Base-by-base conservation (phyloP, 2,888 invertebrate genomes). In the Leistus spinibarbis region DNA sequence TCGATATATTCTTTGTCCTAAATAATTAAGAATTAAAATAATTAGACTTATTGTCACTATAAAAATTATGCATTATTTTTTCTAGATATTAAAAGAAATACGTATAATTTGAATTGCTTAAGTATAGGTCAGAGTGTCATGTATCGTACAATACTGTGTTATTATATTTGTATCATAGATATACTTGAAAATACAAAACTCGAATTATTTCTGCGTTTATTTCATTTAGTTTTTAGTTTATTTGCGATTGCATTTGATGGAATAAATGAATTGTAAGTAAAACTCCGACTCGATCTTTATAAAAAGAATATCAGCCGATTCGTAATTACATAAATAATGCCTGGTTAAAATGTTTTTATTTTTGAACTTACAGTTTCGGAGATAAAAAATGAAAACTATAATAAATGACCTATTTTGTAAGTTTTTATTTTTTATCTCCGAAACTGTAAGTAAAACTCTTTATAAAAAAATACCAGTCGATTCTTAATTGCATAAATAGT, bases 151-250 rank as follows among this genome's bases (percentile, higher is more conserved):
- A 64, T 23, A 64, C 23, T 23, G 20, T 27, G 20, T 20, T 64
- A 27, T 64, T 23, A 64, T 20, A 64, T 20, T 22, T 64, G 20
- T 23, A 23, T 23, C 16, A 23, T 64, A 64, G 17, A 19, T 57
- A 57, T 23, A 64, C 23, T 24, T 64, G 64, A 64, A 64, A 64
- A 20, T 20, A 64, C 20, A 64, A 16, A 64, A 23, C 13, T 40
- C 40, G 40, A 40, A 40, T 40, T 64, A 64, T 23, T 64, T 64
- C n/a, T 23, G 10, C 10, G 10, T 56, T 4, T 56, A 17, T 56
- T 5, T 56, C 53, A 53, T 53, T 53, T 53, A 13, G 9, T 53
- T 53, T 10, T 53, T 53, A 13, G 9, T 10, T 53, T 53, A 9
- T 13, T 53, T 53, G 13, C 13, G 13, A 53, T 53, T 53, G 13